phyloP scores from a whole-genome alignment of 2,888 invertebrate genomes.

The Eupelmus urozonus region DNA sequence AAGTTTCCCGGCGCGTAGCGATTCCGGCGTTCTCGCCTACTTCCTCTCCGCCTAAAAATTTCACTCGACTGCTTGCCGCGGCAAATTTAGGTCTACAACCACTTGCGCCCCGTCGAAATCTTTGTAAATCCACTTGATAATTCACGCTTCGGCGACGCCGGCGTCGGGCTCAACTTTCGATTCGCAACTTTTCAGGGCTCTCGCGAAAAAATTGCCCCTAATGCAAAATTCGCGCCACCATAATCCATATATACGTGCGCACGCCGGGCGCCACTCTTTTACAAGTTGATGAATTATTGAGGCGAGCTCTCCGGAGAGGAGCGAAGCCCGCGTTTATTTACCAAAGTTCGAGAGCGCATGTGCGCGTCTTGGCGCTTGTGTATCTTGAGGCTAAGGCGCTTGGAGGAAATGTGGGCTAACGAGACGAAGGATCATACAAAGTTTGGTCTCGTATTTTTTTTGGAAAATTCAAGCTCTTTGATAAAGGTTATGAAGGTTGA shows the following conservation, averaged over 20 bases:
- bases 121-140: constrained; percentile 48
- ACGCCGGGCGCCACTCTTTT: background rate
- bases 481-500: too few relatives aligned
- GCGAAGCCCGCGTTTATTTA: constrained; percentile 32
- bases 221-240: constrained; percentile 27
- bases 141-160: constrained; percentile 33
- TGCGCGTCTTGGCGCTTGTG: background rate
- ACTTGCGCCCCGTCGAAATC: background rate
- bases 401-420: too few relatives aligned
- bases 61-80: too few relatives aligned
- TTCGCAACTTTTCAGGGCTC: background rate
- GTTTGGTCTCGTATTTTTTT: too few relatives aligned
- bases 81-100: background rate
- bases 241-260: constrained; percentile 30
- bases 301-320: constrained; percentile 4
- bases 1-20: background rate
- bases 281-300: constrained; percentile 49
- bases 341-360: constrained; percentile 33
- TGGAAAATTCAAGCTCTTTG: too few relatives aligned
- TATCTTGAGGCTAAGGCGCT: background rate
- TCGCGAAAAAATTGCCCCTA: constrained; percentile 37
- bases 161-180: background rate
- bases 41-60: constrained; percentile 1
- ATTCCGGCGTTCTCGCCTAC: background rate
- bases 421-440: too few relatives aligned